Base-by-base conservation (phyloP, 2,888 invertebrate genomes). In the Brenthis hecate region DNA sequence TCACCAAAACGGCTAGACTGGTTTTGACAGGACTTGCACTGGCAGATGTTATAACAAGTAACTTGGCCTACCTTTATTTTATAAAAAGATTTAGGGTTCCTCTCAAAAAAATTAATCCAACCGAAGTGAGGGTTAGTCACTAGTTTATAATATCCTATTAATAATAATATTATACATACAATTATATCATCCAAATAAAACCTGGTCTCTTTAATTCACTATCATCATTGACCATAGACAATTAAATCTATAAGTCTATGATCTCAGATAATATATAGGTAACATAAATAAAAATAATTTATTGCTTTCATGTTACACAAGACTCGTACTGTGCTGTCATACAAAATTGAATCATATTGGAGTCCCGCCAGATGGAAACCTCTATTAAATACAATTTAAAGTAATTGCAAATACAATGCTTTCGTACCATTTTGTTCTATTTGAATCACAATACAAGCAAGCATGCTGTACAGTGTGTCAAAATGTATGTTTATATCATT, bases 311-410 rank as follows among this genome's bases (percentile, higher is more conserved):
- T 2, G 23, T 54, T 48, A 57, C 68, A 58, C 60, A 65, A 55
- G 58, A 55, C 13, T 47, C 36, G 53, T 16, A 50, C 3, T 32
- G 48, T 60, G 56, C 28, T 65, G 64, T 68, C 58, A 60, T 63
- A 50, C 43, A 63, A 23, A 23, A 57, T 51, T 77, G 75, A 77
- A 68, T 77, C 75, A 76, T 68, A 66, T 75, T 81, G 80, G 81
- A 78, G 72, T 65, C 67, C 74, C 73, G 79, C 78, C 76, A 77
- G 71, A 71, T 51, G 76, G 73, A 75, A 73, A 74, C 75, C 51
- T 8, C 47, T 63, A 47, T 57, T 56, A 56, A 47, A 43, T 68
- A 61, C 32, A 57, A 65, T 56, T 48, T 50, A 56, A 48, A 43
- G 16, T 51, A 13, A 43, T 48, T 13, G n/a, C 6, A 16, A 3